Base-by-base conservation (phyloP, 2,888 invertebrate genomes). In the Thymelicus sylvestris region DNA sequence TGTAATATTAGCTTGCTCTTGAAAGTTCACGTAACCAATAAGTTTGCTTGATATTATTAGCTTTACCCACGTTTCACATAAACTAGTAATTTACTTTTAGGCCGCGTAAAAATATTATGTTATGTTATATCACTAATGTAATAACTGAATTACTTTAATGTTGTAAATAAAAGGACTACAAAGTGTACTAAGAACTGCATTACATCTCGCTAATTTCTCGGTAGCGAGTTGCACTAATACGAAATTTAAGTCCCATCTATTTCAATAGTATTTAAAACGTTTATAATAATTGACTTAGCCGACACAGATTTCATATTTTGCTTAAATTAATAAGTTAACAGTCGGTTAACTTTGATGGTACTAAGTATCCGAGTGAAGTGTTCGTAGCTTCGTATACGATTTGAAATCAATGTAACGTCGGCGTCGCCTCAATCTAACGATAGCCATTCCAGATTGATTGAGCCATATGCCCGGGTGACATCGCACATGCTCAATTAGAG, bases 371-470 rank as follows among this genome's bases (percentile, higher is more conserved):
- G 12, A 44, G 44, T 44, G 12, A 44, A 8, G 12, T 44, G 12
- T 12, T 44, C 1, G 31, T 31, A 31, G 31, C 31, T 5, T 2
- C 47, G 2, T 52, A 52, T 52, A 19, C 19, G 19, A 52, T 52
- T 52, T 19, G 8, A 19, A 52, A 52, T 52, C 50, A 67, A 60
- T 60, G 60, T 60, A 60, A 15, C 67, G 55, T 62, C 10, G 44
- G 19, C 67, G 55, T 62, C 10, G 44, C 52, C 19, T 52, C n/a
- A 15, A 0, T 52, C 55, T 55, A 62, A 68, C 48, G 67, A 62
- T 31, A 55, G 41, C 19, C 50, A 55, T 41, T 67, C 52, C 66
- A 61, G 52, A 62, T 61, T 62, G 67, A 68, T 63, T 57, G 48
- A 47, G 47, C 57, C 68, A 55, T 63, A 63, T 63, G 63, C 44